Conservation (phyloP, 2,797 vertebrate species). For the Bovichtus diacanthus region DNA sequence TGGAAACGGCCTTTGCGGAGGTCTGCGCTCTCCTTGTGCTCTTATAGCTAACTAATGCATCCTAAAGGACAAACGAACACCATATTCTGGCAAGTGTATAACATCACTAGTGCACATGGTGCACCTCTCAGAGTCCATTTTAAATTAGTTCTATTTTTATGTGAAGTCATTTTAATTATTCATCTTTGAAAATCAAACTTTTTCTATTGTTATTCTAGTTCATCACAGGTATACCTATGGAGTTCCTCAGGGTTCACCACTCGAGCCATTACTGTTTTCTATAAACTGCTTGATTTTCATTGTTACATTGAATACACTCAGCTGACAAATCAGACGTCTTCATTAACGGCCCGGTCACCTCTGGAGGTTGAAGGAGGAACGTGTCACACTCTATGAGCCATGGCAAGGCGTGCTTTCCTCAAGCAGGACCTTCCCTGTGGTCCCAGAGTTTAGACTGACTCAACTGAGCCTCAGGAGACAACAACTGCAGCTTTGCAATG, state of each 20-base stretch:
- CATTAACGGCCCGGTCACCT: neutral
- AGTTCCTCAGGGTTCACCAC: neutral
- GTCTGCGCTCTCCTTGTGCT: no score
- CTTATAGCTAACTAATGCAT: neutral
- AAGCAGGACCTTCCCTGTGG: neutral
- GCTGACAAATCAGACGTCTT: neutral
- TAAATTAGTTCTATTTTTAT: neutral
- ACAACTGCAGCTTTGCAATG: no score
- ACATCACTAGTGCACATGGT: no score
- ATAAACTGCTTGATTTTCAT: neutral
- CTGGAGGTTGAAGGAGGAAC: no score
- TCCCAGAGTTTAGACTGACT: neutral
- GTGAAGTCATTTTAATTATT: neutral
- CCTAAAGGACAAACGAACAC: neutral
- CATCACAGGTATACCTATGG: neutral
- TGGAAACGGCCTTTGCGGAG: no score
- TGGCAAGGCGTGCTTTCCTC: neutral
- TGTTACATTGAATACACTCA: neutral
- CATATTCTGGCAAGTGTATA: no score
- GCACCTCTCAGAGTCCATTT: no score
- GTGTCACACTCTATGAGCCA: neutral
- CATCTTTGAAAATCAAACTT: neutral
- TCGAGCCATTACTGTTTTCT: neutral
- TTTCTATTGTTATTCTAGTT: neutral
- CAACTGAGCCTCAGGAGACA: no score